Base-by-base conservation (phyloP, 2,888 invertebrate species). In the Ptilodon capucinus region DNA sequence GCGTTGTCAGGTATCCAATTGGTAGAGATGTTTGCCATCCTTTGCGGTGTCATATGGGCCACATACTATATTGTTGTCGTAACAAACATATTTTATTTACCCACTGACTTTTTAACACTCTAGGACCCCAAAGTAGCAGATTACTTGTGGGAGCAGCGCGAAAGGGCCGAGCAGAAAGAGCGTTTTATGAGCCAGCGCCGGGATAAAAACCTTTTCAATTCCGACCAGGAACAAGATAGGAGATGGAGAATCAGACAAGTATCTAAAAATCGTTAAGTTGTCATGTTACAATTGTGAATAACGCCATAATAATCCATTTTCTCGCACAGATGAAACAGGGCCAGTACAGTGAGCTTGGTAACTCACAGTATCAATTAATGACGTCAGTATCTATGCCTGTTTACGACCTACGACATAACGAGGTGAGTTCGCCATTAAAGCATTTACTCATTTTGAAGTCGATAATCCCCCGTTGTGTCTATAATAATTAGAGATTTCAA, bases 361-460 rank as follows among this genome's bases (percentile, higher is more conserved):
- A 90, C 65, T 81, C 95, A 62, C 91, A 92, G 48, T 97, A 96
- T 78, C 94, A 95, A 66, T 92, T 98, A 76, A 97, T 98, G 95
- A 98, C 97, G 11, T 97, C 98, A 6, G 97, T 98, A 13, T 96
- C 98, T 47, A 95, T 97, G 92, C 98, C 98, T 6, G 98, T 98
- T 30, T 98, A 97, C 80, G 97, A 98, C 89, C 93, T 95, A 64
- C 94, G 96, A 40, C 95, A 95, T 63, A 95, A 95, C 83, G 95
- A 95, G 93, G 96, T 96, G 92, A 93, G 95, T 72, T 60, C 45
- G 42, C 44, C 52, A 51, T 48, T 42, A 38, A 48, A 47, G 48
- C 46, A 34, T 46, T 58, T 57, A 46, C 44, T 44, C 45, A 40
- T 42, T 58, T 63, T 18, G 49, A 57, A 52, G 40, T 64, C 18